phyloP scores from a whole-genome alignment of 2,797 vertebrate species.

The Malurus leucopterus region DNA sequence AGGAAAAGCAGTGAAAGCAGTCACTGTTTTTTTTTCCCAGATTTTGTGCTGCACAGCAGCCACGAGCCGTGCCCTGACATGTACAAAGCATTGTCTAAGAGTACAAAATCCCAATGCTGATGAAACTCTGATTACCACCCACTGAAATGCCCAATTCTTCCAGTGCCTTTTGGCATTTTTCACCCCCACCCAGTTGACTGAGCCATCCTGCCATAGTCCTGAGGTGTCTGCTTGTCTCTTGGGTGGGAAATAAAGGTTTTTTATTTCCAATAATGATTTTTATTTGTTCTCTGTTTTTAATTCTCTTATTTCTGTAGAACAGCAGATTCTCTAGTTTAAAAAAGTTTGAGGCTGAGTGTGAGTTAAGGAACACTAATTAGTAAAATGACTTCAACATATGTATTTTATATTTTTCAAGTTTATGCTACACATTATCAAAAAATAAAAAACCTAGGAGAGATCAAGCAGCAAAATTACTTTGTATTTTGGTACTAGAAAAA shows the following conservation, averaged over 20 bases:
- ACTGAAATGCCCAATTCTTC: not conserved
- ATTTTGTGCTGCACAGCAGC: not conserved
- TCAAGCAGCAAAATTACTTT: not conserved
- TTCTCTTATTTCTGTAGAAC: not conserved
- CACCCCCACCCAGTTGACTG: not conserved
- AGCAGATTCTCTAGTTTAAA: not conserved
- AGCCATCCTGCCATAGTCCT: not conserved
- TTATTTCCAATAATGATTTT: not conserved
- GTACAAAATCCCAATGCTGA: not conserved
- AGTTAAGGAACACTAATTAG: not conserved
- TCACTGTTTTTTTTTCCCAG: not conserved
- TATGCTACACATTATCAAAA: not conserved
- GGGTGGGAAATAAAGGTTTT: not conserved
- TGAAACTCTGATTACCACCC: not conserved
- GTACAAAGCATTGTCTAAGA: not conserved
- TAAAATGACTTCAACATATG: fast-evolving
- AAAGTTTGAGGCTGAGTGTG: not conserved
- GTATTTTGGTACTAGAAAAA: not conserved
- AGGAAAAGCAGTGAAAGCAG: not conserved
- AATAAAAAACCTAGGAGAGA: not conserved
- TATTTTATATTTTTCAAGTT: not conserved
- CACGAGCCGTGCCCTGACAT: not conserved
- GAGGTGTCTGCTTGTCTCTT: not conserved
- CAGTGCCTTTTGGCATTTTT: not conserved
- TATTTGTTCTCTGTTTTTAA: not conserved